These are phyloP conservation scores for Rhea americana DNA, from an alignment of 2,113 vertebrate species.

Conservation along the genomic window DNA sequence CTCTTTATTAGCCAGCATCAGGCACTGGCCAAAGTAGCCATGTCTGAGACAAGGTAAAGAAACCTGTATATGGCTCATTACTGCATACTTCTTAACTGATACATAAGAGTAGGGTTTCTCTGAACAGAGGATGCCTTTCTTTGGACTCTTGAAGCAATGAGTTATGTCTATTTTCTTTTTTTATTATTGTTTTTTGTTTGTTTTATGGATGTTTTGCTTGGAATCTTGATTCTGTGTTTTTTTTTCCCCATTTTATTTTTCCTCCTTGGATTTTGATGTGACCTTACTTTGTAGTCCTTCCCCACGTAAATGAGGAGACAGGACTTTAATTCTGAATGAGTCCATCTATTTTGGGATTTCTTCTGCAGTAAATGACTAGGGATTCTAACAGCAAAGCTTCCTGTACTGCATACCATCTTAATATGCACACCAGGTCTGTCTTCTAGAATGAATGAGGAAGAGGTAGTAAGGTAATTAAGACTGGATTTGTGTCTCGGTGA, in stretches of 20 bases:
- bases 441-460: slow-evolving; percentile 13
- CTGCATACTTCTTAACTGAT: neutral
- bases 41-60: neutral
- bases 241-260: neutral
- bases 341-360: neutral
- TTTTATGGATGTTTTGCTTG: neutral
- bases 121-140: neutral
- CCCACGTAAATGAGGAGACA: neutral
- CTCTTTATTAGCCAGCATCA: neutral
- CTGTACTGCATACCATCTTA: neutral
- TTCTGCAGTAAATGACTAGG: neutral
- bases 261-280: neutral
- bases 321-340: neutral
- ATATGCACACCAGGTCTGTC: slow-evolving; percentile 22
- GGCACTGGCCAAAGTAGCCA: neutral
- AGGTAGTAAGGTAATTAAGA: slow-evolving; percentile 43
- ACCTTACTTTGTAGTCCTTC: neutral
- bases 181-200: neutral
- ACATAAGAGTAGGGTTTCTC: fast-evolving
- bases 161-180: neutral
- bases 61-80: neutral
- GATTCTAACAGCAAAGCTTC: neutral
- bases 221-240: neutral
- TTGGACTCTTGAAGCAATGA: neutral
- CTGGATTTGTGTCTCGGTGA: slow-evolving; percentile 27